phyloP scores from a whole-genome alignment of 2,797 vertebrate genomes.

The Martes flavigula region DNA sequence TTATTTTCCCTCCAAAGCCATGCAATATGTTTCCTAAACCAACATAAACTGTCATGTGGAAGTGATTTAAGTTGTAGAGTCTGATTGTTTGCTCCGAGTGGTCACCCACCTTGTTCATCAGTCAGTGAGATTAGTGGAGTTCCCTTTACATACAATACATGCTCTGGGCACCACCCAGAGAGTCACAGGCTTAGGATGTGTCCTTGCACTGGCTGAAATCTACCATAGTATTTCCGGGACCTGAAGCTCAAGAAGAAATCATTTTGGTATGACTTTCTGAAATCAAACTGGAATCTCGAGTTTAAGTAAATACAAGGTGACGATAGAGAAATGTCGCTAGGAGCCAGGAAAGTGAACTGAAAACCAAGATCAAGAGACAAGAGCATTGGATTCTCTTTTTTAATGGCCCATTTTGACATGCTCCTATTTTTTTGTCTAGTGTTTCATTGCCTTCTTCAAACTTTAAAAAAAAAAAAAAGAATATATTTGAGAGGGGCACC shows the following conservation, averaged over 20 bases:
- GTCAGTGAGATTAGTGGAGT: background rate
- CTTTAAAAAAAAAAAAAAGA: background rate
- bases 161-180: background rate
- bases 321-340: background rate
- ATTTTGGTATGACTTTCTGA: background rate
- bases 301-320: background rate
- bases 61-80: background rate
- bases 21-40: conserved; percentile 7
- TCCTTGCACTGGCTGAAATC: background rate
- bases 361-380: background rate
- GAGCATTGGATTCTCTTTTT: background rate
- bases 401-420: background rate
- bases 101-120: background rate
- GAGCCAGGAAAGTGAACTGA: background rate
- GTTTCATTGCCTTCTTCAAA: background rate
- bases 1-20: conserved; percentile 16
- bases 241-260: conserved; percentile 21
- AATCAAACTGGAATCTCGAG: background rate
- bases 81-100: background rate
- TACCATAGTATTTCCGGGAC: background rate
- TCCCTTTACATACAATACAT: background rate
- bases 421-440: background rate
- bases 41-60: background rate
- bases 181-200: background rate
- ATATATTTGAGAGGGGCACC: too few relatives aligned